Conservation (phyloP, 2,888 invertebrate genomes). For the Stramonita haemastoma region DNA sequence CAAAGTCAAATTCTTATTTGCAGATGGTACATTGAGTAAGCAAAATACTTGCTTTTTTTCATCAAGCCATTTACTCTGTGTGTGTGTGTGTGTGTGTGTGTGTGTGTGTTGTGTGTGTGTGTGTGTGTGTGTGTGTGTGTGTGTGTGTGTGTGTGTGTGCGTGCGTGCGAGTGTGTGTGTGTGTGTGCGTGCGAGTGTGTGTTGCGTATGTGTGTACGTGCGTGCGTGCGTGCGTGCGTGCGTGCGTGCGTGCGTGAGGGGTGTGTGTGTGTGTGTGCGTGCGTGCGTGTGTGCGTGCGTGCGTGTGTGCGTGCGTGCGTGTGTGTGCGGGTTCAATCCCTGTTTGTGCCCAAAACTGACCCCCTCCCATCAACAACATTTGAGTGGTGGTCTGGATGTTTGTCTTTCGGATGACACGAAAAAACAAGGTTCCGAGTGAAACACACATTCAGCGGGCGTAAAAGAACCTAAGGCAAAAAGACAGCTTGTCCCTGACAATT, state of each 20-base stretch:
- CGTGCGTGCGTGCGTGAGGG: background rate
- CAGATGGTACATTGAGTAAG: too few relatives aligned
- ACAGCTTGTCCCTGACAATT: too few relatives aligned
- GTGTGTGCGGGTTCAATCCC: background rate
- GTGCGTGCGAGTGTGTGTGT: background rate
- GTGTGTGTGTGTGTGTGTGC: background rate
- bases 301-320: background rate
- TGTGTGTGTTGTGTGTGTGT: background rate
- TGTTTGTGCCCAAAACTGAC: background rate
- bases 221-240: constrained; percentile 2
- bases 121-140: background rate
- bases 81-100: background rate
- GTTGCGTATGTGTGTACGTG: background rate
- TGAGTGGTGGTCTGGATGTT: background rate
- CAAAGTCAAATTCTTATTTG: too few relatives aligned
- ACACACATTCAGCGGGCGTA: too few relatives aligned
- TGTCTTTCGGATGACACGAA: too few relatives aligned
- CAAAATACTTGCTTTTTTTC: too few relatives aligned
- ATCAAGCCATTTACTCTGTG: too few relatives aligned
- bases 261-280: constrained; percentile 5
- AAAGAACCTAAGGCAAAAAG: too few relatives aligned
- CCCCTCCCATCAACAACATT: background rate
- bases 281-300: background rate
- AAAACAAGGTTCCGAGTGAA: too few relatives aligned
- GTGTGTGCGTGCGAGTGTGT: background rate